Evolutionary conservation across 2,113 vertebrate species (phyloP), one percentile per base, ranked within the genome.

Genomic region (Centropristis striata): DNA sequence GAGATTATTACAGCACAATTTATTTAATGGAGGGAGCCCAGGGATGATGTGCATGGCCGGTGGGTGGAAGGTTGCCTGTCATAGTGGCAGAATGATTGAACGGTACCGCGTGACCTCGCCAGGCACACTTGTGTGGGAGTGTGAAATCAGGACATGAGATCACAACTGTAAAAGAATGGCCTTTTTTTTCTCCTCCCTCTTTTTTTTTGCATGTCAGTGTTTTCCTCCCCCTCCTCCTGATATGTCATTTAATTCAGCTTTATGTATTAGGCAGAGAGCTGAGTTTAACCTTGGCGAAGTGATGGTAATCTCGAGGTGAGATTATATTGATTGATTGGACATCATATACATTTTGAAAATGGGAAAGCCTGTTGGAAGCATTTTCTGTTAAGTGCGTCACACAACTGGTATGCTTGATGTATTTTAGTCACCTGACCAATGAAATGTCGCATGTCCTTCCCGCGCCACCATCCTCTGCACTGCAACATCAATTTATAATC

Each of bases 1-100:
- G 88, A 95, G 94, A 95, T 95, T 95, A 95, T 95, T 93, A 93
- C 87, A 86, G 85, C 82, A 92, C 94, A 95, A 95, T 95, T 95
- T 94, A 94, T 95, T 95, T 95, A 95, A 95, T 95, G 95, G 94
- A 94, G 92, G 85, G 80, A 92, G 86, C 89, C 92, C 84, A 80
- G 81, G 88, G 84, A 86, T 85, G 86, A 84, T 85, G 87, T 84
- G 75, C 81, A 71, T 85, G 83, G 83, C 50, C 27, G 50, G 70
- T 72, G 84, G 89, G 91, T 83, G 85, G 90, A 88, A 77, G 83
- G 90, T 84, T 82, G 75, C 83, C 83, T 81, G 78, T 92, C 83
- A 81, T 61, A 65, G 81, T 78, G 74, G 83, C 81, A 84, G 85
- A 88, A 90, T 88, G 91, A 95, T 92, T 92, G 90, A 94, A 90